Conservation (phyloP, 2,888 invertebrate genomes). For the Oligia latruncula region DNA sequence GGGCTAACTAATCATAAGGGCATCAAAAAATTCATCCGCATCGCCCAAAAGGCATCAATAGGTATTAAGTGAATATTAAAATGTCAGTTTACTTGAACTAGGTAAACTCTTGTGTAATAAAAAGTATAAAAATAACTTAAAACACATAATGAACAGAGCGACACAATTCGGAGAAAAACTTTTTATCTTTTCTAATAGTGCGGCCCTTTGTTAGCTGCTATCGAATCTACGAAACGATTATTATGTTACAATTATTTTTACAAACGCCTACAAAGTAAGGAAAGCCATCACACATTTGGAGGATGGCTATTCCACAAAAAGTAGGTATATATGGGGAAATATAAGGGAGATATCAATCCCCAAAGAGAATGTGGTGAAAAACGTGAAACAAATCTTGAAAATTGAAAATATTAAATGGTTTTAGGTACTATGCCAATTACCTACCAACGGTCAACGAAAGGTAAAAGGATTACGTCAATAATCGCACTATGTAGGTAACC, state of each 20-base stretch:
- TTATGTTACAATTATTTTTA: background rate
- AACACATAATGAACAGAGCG: constrained; percentile 26
- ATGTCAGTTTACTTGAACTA: background rate
- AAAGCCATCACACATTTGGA: background rate
- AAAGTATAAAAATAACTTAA: background rate
- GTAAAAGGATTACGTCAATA: background rate
- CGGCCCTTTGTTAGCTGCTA: constrained; percentile 31
- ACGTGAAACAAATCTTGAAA: background rate
- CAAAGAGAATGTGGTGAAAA: background rate
- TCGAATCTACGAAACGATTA: constrained; percentile 49
- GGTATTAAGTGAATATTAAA: background rate
- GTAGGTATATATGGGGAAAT: background rate
- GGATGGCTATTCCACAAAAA: background rate
- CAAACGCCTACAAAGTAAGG: background rate
- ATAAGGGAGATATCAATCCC: background rate
- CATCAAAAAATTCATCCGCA: background rate
- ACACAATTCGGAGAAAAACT: constrained; percentile 41
- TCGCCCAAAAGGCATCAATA: too few species aligned
- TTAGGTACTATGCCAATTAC: background rate
- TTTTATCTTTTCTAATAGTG: constrained; percentile 48
- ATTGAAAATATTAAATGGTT: background rate
- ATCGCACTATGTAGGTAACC: background rate
- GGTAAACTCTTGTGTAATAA: background rate
- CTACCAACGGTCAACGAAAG: background rate
- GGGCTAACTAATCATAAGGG: background rate